phyloP scores from a whole-genome alignment of 92 coral and sea anemone genomes.

The Phenganax stokvisi region DNA sequence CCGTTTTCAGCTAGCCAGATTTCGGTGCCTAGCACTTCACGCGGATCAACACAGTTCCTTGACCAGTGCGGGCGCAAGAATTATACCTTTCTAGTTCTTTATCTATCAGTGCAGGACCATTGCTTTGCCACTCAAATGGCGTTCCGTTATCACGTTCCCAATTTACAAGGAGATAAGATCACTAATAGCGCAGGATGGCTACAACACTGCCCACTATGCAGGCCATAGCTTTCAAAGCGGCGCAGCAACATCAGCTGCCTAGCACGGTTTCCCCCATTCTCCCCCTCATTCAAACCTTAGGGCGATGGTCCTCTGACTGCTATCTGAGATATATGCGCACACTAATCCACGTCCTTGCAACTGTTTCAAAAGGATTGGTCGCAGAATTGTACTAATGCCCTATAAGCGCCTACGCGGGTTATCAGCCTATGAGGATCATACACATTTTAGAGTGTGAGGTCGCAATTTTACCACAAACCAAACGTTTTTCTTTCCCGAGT shows the following conservation, averaged over 20 bases:
- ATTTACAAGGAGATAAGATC: conserved; percentile 26
- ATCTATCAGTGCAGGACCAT: conserved; percentile 14
- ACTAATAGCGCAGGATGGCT: conserved; percentile 20
- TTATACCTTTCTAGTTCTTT: conserved; percentile 14
- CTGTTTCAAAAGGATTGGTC: not conserved
- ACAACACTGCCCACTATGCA: conserved; percentile 37
- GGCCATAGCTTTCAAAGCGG: conserved; percentile 43
- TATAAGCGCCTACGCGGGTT: not conserved
- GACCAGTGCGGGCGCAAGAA: conserved; percentile 40
- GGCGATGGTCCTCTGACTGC: not conserved
- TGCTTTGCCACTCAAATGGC: conserved; percentile 3
- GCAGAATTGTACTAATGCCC: not conserved
- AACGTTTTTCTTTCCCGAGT: no score
- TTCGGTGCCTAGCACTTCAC: conserved; percentile 47
- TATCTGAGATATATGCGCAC: not conserved
- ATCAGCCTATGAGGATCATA: conserved; percentile 34
- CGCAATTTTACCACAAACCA: no score
- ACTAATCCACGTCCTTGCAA: not conserved
- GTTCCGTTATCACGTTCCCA: conserved; percentile 21
- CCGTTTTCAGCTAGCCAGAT: conserved; percentile 52
- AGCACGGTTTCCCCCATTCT: conserved; percentile 14
- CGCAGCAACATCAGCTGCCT: conserved; percentile 34
- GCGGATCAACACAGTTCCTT: conserved; percentile 27
- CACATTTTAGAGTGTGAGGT: not conserved
- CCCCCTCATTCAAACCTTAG: not conserved